Conservation (phyloP, 2,797 vertebrate genomes). For the Aphelocoma californica region DNA sequence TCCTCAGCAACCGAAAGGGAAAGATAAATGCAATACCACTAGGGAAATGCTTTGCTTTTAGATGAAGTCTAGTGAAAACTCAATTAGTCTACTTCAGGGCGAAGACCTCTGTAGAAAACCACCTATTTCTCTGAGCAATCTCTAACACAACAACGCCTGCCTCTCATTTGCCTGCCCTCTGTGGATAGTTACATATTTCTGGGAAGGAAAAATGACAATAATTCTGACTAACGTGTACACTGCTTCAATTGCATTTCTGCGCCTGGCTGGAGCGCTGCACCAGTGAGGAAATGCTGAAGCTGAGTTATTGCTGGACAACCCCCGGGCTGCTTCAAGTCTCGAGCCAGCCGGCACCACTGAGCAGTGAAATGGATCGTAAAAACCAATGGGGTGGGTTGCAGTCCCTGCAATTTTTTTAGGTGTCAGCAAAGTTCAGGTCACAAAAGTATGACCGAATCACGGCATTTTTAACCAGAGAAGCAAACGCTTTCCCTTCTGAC, state of each 20-base stretch:
- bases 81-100: neutral
- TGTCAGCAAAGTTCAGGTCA: constrained; percentile 61
- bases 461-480: neutral
- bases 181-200: constrained; percentile 5
- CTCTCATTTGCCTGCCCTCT: neutral
- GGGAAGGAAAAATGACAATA: constrained; percentile 50
- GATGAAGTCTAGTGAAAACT: constrained; percentile 41
- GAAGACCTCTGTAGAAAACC: neutral
- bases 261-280: neutral
- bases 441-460: neutral
- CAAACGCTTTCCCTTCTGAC: neutral
- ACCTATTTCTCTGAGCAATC: neutral
- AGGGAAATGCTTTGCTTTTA: constrained; percentile 47
- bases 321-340: constrained; percentile 4
- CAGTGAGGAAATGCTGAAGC: neutral
- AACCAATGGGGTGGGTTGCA: neutral
- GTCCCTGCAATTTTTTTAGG: constrained; percentile 7
- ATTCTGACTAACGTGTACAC: neutral
- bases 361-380: neutral
- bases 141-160: neutral
- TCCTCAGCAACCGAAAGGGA: neutral
- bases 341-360: constrained; percentile 7
- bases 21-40: constrained; percentile 6
- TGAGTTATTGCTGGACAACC: neutral
- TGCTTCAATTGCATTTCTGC: neutral